Evolutionary conservation across 2,113 vertebrate genomes (phyloP).

Genomic region (Ceyx margarethae): DNA sequence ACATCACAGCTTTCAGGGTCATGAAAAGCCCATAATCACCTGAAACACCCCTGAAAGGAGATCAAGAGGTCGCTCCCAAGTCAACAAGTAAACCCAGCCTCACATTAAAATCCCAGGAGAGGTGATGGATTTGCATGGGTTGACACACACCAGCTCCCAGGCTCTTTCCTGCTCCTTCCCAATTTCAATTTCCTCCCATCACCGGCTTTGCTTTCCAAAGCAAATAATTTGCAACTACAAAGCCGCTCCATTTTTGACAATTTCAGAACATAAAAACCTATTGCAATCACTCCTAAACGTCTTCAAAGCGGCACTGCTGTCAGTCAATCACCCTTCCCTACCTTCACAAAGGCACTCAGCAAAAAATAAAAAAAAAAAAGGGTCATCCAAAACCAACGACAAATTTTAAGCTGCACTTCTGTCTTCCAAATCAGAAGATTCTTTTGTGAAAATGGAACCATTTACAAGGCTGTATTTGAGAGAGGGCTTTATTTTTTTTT

Average conservation of each 20-base stretch:
- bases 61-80: neutral
- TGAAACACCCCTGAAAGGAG: neutral
- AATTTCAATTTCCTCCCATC: neutral
- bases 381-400: neutral
- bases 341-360: neutral
- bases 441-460: neutral
- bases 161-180: neutral
- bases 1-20: neutral
- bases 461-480: neutral
- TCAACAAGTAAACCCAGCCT: neutral
- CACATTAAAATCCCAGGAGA: rapidly evolving
- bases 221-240: constrained; percentile 14
- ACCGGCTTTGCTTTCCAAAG: neutral
- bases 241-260: constrained; percentile 18
- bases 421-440: neutral
- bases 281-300: neutral
- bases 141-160: neutral
- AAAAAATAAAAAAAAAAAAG: neutral
- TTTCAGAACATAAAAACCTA: neutral
- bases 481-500: neutral
- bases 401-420: neutral
- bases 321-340: neutral
- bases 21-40: neutral
- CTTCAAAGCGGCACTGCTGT: neutral
- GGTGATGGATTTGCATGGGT: neutral